These are phyloP conservation scores for Nothoprocta perdicaria DNA, from an alignment of 2,113 vertebrate genomes.

Conservation along the genomic window DNA sequence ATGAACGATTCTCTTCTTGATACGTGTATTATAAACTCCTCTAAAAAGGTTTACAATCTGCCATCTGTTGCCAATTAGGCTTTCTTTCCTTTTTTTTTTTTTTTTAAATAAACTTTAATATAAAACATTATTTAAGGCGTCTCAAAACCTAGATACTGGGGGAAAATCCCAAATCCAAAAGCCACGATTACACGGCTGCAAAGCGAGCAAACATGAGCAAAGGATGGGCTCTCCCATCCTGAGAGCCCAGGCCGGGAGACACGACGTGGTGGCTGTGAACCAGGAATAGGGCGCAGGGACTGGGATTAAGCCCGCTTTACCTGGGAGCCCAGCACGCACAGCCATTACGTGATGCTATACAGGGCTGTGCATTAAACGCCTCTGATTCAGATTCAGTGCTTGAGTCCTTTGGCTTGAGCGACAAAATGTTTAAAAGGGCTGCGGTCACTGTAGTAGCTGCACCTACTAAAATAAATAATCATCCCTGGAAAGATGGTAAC, in stretches of 20 bases:
- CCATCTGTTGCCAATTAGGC: conserved; percentile 65
- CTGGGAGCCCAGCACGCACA: not conserved
- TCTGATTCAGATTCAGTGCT: not conserved
- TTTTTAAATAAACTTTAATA: not conserved
- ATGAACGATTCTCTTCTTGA: not conserved
- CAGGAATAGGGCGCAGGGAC: not conserved
- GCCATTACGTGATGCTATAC: not conserved
- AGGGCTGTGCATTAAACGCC: not conserved
- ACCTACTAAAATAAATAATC: not conserved
- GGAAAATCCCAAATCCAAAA: not conserved
- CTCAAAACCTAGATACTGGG: not conserved
- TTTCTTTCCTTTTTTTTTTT: not conserved
- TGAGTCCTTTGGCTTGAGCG: not conserved
- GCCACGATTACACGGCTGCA: not conserved
- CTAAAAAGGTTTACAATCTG: conserved; percentile 12
- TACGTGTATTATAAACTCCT: conserved; percentile 18
- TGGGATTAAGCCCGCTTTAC: not conserved
- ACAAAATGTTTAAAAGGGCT: not conserved
- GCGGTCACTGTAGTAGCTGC: not conserved
- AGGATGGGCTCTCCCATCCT: no score
- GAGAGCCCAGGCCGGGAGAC: not conserved
- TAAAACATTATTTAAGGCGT: conserved; percentile 32
- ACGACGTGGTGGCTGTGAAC: not conserved
- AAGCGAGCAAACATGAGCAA: not conserved
- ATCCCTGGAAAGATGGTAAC: not conserved